Percentiles rank a stretch among this genome's conserved stretches.
Evolutionary conservation across 2,113 vertebrate genomes (phyloP).

Genomic region (Porphyrio hochstetteri): DNA sequence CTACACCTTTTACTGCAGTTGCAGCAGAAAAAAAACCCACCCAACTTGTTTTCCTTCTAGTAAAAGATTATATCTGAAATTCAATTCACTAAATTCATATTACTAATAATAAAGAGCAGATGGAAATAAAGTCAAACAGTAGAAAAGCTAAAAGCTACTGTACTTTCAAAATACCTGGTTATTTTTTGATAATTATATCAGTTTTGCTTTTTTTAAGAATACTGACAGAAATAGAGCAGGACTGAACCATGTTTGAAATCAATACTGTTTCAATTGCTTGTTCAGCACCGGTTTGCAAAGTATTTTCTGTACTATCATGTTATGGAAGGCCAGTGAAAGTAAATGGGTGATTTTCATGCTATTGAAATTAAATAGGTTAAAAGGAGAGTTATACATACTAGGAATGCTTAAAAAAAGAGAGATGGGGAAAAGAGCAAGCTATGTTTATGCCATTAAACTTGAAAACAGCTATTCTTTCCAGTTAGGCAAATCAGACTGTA

Average conservation of each 20-base stretch:
- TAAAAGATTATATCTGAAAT: conserved; percentile 31
- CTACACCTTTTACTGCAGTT: conserved; percentile 72
- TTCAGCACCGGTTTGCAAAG: conserved; percentile 42
- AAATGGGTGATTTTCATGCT: conserved; percentile 43
- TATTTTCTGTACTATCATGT: conserved; percentile 42
- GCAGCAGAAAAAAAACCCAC: conserved; percentile 13
- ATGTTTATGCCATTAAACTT: neutral
- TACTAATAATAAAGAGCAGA: neutral
- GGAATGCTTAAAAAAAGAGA: neutral
- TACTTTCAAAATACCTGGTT: neutral
- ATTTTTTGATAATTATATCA: neutral
- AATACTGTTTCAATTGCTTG: conserved; percentile 62
- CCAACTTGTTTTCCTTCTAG: neutral
- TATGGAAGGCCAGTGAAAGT: conserved; percentile 44
- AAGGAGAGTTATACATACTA: neutral
- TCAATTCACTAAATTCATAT: conserved; percentile 27
- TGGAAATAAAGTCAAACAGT: neutral
- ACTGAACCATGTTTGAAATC: conserved; percentile 38
- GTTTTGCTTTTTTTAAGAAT: conserved; percentile 31
- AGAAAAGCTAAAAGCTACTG: neutral
- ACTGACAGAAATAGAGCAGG: conserved; percentile 27
- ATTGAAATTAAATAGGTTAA: conserved; percentile 54
- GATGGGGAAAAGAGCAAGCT: neutral
- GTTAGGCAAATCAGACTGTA: conserved; percentile 43
- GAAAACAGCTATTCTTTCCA: conserved; percentile 20